phyloP scores from a whole-genome alignment of 2,888 invertebrate genomes.

The Cephus rjabovi region DNA sequence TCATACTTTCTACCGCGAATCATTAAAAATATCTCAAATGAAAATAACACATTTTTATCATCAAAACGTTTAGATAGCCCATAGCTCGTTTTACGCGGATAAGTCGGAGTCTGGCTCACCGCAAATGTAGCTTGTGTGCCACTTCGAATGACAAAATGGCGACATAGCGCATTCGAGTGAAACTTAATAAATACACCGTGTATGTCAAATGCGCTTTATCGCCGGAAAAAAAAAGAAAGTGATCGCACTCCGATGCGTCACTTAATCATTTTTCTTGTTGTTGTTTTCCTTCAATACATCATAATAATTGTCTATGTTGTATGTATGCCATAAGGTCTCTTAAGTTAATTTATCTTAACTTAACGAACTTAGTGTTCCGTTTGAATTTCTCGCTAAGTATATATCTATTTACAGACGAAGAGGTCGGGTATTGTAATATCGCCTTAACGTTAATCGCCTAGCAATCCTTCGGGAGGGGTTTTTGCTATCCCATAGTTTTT shows the following conservation, averaged over 20 bases:
- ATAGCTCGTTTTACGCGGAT: too few relatives aligned
- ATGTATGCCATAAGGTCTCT: slow-evolving; percentile 22
- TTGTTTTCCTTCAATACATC: slow-evolving; percentile 25
- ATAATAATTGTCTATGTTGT: slow-evolving; percentile 20
- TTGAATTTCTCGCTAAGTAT: slow-evolving; percentile 38
- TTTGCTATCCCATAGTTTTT: slow-evolving; percentile 14
- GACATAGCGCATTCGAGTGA: slow-evolving; percentile 50
- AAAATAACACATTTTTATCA: too few relatives aligned
- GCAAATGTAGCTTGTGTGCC: slow-evolving; percentile 40
- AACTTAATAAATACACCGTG: slow-evolving; percentile 53
- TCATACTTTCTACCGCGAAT: too few relatives aligned
- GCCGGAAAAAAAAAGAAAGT: slow-evolving; percentile 25
- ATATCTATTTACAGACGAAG: slow-evolving; percentile 48
- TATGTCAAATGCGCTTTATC: slow-evolving; percentile 50
- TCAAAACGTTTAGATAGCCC: too few relatives aligned
- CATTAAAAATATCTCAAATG: too few relatives aligned
- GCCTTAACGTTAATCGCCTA: not conserved
- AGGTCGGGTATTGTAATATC: not conserved
- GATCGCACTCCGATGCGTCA: slow-evolving; percentile 14
- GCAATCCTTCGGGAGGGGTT: slow-evolving; percentile 36
- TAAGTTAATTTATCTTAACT: slow-evolving; percentile 3
- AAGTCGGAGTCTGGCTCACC: slow-evolving; percentile 9
- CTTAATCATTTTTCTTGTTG: slow-evolving; percentile 22
- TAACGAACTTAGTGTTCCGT: slow-evolving; percentile 38
- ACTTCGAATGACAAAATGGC: slow-evolving; percentile 32